phyloP scores from a whole-genome alignment of 2,797 vertebrate species.

The Dryobates pubescens region DNA sequence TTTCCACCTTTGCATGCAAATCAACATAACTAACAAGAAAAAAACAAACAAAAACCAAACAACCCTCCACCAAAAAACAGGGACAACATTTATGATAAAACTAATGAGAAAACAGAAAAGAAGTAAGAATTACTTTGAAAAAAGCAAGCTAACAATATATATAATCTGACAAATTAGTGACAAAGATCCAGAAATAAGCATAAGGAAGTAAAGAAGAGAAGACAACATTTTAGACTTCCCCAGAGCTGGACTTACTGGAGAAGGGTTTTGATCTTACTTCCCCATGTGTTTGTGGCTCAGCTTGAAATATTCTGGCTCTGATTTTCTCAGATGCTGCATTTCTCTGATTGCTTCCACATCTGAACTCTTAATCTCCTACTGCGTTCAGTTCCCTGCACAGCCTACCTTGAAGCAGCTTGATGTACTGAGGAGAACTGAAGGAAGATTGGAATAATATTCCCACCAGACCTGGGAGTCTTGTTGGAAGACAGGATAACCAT shows the following conservation, averaged over 20 bases:
- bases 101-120: not conserved
- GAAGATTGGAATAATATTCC: not conserved
- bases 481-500: too few species aligned
- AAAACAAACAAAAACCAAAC: not conserved
- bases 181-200: not conserved
- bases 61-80: not conserved
- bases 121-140: not conserved
- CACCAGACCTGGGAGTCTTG: too few species aligned
- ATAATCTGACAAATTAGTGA: not conserved
- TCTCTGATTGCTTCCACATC: not conserved
- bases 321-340: not conserved
- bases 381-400: not conserved
- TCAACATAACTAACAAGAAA: not conserved
- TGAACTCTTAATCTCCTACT: not conserved
- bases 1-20: not conserved
- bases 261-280: not conserved
- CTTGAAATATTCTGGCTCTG: not conserved
- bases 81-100: not conserved
- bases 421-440: not conserved
- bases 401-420: not conserved
- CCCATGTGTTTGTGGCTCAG: not conserved
- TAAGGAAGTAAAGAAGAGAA: conserved; percentile 47
- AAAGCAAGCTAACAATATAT: not conserved
- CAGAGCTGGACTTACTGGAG: not conserved
- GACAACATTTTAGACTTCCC: conserved; percentile 19